A percentile compares a stretch with the other conserved stretches of the same genome.
These are phyloP conservation scores for Drosophila ercepeae DNA, from an alignment of 1,140 invertebrate species.

Conservation along the genomic window DNA sequence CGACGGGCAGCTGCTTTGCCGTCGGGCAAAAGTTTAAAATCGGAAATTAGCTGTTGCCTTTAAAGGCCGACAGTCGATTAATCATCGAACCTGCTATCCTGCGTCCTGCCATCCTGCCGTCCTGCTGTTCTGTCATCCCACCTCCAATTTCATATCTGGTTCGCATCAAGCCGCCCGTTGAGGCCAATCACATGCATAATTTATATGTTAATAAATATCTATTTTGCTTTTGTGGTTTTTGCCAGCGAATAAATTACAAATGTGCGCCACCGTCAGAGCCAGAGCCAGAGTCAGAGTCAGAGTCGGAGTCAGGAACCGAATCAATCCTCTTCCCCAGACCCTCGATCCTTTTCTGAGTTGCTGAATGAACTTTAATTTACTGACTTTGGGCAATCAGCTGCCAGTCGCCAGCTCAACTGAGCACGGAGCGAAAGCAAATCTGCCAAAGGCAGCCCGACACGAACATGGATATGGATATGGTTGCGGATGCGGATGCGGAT, in stretches of 20 bases:
- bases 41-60: conserved; percentile 38
- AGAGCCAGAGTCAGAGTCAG: too few species aligned
- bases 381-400: conserved; percentile 80
- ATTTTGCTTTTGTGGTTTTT: conserved; percentile 79
- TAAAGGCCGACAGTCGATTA: conserved; percentile 53
- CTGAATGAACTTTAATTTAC: conserved; percentile 78
- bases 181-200: conserved; percentile 79
- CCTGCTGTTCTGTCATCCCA: background rate
- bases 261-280: conserved; percentile 52
- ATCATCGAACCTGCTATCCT: conserved; percentile 53
- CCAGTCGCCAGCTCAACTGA: conserved; percentile 58
- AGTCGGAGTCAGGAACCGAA: too few species aligned
- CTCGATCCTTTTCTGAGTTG: conserved; percentile 32
- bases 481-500: conserved; percentile 14
- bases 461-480: conserved; percentile 22
- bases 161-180: conserved; percentile 24
- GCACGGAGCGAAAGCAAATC: conserved; percentile 60
- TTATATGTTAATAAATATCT: conserved; percentile 82
- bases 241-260: conserved; percentile 78
- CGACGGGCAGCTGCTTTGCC: background rate
- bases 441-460: conserved; percentile 62
- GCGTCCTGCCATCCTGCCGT: background rate
- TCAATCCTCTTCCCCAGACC: background rate
- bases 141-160: background rate
- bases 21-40: conserved; percentile 20